Evolutionary conservation across 2,113 vertebrate species (phyloP).

Genomic region (Gadus chalcogrammus): DNA sequence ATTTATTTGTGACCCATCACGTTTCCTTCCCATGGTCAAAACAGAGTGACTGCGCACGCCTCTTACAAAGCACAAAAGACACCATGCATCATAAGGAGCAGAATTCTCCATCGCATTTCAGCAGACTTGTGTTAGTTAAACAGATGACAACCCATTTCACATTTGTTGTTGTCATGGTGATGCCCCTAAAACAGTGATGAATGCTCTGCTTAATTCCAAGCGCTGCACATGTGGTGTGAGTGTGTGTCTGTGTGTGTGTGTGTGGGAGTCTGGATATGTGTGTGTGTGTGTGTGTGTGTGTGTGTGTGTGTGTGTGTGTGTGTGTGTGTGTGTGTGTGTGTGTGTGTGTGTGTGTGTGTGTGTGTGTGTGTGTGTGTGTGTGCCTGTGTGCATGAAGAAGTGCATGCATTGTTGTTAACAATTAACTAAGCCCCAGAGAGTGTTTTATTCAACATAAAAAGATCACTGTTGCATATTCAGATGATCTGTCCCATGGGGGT

Average conservation of each 20-base stretch:
- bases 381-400: neutral
- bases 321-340: constrained; percentile 15
- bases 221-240: neutral
- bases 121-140: too few species aligned
- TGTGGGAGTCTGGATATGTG: neutral
- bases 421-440: constrained; percentile 50
- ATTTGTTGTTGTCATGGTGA: too few species aligned
- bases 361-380: neutral
- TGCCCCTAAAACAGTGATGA: too few species aligned
- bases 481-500: constrained; percentile 65
- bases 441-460: constrained; percentile 53
- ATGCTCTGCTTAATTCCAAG: too few species aligned
- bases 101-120: too few species aligned
- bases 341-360: constrained; percentile 12
- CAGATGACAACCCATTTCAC: too few species aligned
- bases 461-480: constrained; percentile 68
- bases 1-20: too few species aligned
- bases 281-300: neutral
- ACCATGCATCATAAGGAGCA: too few species aligned
- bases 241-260: constrained; percentile 1
- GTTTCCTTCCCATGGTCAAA: too few species aligned
- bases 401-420: constrained; percentile 36
- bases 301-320: neutral
- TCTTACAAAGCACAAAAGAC: too few species aligned
- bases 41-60: too few species aligned